These are phyloP conservation scores for Dicaeum eximium DNA, from an alignment of 2,113 vertebrate genomes.

Conservation along the genomic window DNA sequence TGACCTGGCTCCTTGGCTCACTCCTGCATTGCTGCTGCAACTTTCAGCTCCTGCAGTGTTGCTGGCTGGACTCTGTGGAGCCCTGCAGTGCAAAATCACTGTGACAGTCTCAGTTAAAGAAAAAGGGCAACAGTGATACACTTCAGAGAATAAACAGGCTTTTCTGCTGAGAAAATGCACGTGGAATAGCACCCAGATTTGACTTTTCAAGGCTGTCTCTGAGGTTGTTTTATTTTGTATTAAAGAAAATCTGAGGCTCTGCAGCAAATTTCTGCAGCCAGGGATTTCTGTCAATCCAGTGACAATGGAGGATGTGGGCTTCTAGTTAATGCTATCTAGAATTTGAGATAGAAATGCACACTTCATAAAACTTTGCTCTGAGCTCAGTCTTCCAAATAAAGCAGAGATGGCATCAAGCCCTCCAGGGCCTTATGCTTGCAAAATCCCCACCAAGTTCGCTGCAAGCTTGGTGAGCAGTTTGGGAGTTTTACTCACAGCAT, in stretches of 20 bases:
- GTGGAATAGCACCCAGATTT: not conserved
- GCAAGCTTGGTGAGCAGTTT: not conserved
- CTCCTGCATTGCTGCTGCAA: not conserved
- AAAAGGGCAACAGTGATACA: not conserved
- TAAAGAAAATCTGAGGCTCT: not conserved
- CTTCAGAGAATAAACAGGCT: not conserved
- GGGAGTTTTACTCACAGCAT: not conserved
- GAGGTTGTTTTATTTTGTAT: not conserved
- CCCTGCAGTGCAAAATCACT: not conserved
- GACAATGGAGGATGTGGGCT: not conserved
- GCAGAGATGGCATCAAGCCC: not conserved
- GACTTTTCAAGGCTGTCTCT: not conserved
- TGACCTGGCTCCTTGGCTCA: not conserved
- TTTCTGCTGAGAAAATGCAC: not conserved
- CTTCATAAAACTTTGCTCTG: not conserved
- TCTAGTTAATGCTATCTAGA: not conserved
- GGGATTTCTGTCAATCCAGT: not conserved
- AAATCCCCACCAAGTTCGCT: not conserved
- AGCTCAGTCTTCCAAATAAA: not conserved
- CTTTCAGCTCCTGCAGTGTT: not conserved
- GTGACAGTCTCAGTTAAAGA: not conserved
- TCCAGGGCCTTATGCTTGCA: not conserved
- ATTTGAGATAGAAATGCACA: not conserved
- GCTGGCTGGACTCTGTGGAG: not conserved
- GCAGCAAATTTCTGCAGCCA: slow-evolving; percentile 18